These are phyloP conservation scores for Leptestheria dahalacensis DNA, from an alignment of 1,140 invertebrate genomes.

Conservation along the genomic window DNA sequence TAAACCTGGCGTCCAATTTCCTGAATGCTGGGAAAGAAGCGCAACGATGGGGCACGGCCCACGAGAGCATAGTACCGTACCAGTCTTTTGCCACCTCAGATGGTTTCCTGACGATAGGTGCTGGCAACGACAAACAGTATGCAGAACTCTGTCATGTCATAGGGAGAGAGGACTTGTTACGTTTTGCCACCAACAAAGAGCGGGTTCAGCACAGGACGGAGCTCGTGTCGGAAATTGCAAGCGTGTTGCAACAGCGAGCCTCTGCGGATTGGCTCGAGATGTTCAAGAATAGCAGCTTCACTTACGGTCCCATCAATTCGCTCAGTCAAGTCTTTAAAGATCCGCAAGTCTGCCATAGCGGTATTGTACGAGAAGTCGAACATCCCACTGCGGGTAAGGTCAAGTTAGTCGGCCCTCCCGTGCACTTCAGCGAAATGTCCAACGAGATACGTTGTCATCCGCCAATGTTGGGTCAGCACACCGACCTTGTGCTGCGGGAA, in stretches of 20 bases:
- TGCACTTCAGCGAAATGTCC: conserved; percentile 53
- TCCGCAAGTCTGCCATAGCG: conserved; percentile 59
- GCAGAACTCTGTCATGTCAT: conserved; percentile 47
- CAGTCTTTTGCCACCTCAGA: conserved; percentile 67
- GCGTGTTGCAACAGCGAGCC: conserved; percentile 45
- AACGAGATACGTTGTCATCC: conserved; percentile 58
- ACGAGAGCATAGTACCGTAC: conserved; percentile 90
- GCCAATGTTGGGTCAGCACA: conserved; percentile 75
- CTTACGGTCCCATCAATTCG: conserved; percentile 77
- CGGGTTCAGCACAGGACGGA: conserved; percentile 60
- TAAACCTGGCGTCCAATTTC: conserved; percentile 81
- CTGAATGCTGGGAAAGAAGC: conserved; percentile 65
- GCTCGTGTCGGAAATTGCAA: conserved; percentile 44
- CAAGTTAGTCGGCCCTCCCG: conserved; percentile 71
- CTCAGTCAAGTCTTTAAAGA: conserved; percentile 74
- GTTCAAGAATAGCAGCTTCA: conserved; percentile 60
- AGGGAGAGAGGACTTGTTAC: conserved; percentile 40
- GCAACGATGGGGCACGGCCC: conserved; percentile 68
- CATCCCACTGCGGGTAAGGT: conserved; percentile 54
- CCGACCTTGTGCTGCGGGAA: conserved; percentile 50
- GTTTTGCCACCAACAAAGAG: conserved; percentile 52
- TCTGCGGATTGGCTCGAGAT: conserved; percentile 58
- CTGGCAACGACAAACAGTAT: conserved; percentile 67
- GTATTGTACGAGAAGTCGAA: conserved; percentile 55
- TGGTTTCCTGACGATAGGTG: conserved; percentile 64